A percentile compares a stretch with the other conserved stretches of the same genome.
phyloP scores from a whole-genome alignment of 2,797 vertebrate species.

The Bovichtus diacanthus region DNA sequence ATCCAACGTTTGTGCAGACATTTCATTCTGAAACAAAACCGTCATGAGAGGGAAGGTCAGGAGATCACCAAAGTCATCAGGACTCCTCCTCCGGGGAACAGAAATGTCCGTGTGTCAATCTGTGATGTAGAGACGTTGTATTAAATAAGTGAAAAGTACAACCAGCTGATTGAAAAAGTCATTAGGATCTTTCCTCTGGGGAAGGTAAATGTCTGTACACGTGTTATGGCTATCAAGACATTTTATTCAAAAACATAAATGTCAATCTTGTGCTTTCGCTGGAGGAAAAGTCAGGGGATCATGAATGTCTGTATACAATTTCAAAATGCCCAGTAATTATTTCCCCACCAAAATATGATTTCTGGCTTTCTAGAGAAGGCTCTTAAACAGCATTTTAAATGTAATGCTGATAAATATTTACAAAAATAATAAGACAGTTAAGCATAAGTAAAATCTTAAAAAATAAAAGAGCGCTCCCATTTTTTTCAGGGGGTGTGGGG shows the following conservation, averaged over 20 bases:
- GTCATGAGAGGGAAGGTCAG: not conserved
- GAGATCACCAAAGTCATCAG: not conserved
- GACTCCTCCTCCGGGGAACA: not conserved
- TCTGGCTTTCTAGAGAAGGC: not conserved
- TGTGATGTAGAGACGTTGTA: not conserved
- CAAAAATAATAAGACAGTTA: not conserved
- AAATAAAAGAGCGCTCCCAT: not conserved
- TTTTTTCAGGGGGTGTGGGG: not conserved
- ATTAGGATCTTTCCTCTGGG: not conserved
- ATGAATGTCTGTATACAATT: not conserved
- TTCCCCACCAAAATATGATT: not conserved
- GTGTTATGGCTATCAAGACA: not conserved
- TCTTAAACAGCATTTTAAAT: not conserved
- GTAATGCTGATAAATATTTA: not conserved
- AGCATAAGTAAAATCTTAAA: not conserved
- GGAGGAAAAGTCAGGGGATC: not conserved
- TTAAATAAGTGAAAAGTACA: not conserved
- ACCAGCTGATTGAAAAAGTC: not conserved
- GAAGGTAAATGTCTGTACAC: not conserved
- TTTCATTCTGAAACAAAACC: too few relatives aligned
- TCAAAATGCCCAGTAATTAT: not conserved
- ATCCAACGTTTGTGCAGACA: not conserved
- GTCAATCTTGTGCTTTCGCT: not conserved
- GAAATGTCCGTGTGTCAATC: not conserved
- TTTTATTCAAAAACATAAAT: not conserved